These are phyloP conservation scores for Peromyscus aztecus DNA, from an alignment of 2,797 vertebrate genomes.

Conservation along the genomic window DNA sequence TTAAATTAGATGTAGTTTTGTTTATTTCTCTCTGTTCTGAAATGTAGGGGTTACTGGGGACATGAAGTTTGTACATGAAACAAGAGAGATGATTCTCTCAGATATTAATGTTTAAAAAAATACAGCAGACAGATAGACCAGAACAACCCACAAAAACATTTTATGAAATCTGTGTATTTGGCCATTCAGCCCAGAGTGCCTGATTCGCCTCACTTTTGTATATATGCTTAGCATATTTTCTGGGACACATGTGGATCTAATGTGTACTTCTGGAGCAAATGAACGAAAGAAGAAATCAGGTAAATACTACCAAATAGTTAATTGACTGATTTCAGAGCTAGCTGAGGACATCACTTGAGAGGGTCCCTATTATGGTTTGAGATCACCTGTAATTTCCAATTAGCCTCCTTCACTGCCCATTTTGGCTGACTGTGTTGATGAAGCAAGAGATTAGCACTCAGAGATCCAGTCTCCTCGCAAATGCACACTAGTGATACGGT, in stretches of 20 bases:
- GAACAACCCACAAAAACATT: neutral
- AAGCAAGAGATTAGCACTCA: neutral
- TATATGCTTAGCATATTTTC: neutral
- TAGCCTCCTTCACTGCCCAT: neutral
- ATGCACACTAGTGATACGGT: neutral
- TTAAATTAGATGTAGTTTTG: slow-evolving; percentile 16
- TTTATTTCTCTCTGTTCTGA: neutral
- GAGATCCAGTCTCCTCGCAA: slow-evolving; percentile 3
- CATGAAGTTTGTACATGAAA: neutral
- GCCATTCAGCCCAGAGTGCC: neutral
- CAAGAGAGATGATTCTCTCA: slow-evolving; percentile 6
- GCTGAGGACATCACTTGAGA: neutral
- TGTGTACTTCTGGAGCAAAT: neutral
- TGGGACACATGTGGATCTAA: neutral
- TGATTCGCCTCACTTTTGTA: neutral
- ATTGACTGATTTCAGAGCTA: neutral
- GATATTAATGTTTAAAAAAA: slow-evolving; percentile 26
- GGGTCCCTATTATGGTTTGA: neutral
- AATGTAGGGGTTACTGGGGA: slow-evolving; percentile 13
- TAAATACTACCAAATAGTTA: neutral
- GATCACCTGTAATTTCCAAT: slow-evolving; percentile 59
- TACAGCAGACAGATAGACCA: neutral
- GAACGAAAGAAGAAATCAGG: neutral
- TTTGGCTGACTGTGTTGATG: neutral
- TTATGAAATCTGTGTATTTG: neutral